Evolutionary conservation across 2,888 invertebrate species (phyloP), one percentile per base, ranked within the genome.

Genomic region (Macrophya annulata): DNA sequence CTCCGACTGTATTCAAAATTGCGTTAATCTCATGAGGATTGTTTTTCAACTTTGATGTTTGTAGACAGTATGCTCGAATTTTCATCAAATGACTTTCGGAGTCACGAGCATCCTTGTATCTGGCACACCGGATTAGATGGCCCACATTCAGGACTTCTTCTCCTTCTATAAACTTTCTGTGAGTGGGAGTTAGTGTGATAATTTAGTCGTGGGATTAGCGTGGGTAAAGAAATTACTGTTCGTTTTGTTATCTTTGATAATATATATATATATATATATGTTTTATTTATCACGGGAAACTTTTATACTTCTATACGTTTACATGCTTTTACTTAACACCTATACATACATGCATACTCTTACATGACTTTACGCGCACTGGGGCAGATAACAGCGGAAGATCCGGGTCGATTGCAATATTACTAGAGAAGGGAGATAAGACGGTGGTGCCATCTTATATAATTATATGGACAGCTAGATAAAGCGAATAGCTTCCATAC

Each of bases 131-230:
- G 43, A 68, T 85, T 65, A 85, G 79, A 12, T 79, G 77, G n/a
- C 48, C 37, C 6, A 68, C 65, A 68, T 85, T 79, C 31, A 79
- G 68, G 4, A 85, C n/a, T 68, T 68, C 79, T 37, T 85, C 79
- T 6, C 79, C 68, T 85, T 85, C 68, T 31, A 85, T 68, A n/a
- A 85, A 85, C 31, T 85, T 77, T 79, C 79, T 43, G 71, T 79
- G 45, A n/a, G 45, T 85, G 1, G 79, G 77, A 62, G 77, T n/a
- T 48, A n/a, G 31, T 45, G 43, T 45, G 43, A 45, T 45, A 45
- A 45, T 45, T 45, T 45, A 5, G 43, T 45, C 43, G 43, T 45
- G 43, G 43, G 5, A 45, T 45, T 4, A 45, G 43, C 43, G 43
- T 45, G 43, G 43, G 43, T 45, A 45, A 45, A 45, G 43, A 45